A percentile compares a stretch with the other conserved stretches of the same genome.
Evolutionary conservation across 2,113 vertebrate genomes (phyloP).

Genomic region (Cariama cristata): DNA sequence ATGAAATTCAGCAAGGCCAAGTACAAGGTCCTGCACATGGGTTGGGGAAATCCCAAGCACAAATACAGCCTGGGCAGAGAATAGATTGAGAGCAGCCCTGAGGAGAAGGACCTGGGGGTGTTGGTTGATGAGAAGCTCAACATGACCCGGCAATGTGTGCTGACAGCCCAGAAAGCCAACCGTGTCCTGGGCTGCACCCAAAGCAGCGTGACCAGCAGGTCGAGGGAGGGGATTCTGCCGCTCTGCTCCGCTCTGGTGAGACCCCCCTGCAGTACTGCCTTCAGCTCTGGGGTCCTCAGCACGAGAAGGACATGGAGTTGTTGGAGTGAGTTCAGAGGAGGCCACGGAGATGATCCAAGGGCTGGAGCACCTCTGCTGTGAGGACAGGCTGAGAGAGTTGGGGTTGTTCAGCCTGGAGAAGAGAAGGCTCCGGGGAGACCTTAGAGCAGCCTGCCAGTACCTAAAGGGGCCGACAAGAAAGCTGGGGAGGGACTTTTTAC

Average conservation of each 20-base stretch:
- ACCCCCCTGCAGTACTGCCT: neutral
- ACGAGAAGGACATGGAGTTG: neutral
- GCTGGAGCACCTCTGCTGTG: neutral
- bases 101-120: neutral
- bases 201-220: accelerated
- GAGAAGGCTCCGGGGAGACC: neutral
- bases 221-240: neutral
- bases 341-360: neutral
- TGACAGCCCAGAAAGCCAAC: too few species aligned
- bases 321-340: neutral
- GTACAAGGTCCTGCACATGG: neutral
- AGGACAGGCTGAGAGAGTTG: neutral
- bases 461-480: neutral
- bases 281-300: neutral
- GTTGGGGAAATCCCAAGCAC: neutral
- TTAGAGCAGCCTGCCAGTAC: neutral
- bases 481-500: neutral
- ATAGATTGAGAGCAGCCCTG: too few species aligned
- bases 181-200: too few species aligned
- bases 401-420: neutral
- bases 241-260: neutral
- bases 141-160: neutral
- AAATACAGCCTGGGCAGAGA: too few species aligned
- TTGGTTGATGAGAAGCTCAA: neutral
- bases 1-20: neutral